A percentile compares a stretch with the other conserved stretches of the same genome.
Conservation (phyloP, 2,113 vertebrate species). For the Apodemus speciosus region DNA sequence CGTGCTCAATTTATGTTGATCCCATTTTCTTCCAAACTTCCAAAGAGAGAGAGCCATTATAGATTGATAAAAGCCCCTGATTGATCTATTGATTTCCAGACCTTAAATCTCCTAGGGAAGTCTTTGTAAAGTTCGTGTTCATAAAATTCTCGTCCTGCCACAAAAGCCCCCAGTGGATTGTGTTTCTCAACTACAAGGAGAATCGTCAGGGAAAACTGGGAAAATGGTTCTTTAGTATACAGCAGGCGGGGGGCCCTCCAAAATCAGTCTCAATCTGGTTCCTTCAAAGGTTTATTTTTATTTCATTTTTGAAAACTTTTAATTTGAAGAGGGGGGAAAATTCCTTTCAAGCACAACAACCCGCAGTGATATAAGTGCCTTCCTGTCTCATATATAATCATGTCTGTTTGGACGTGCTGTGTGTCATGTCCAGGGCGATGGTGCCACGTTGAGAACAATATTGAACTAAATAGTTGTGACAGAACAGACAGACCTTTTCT, state of each 20-base stretch:
- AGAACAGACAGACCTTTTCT: slow-evolving; percentile 64
- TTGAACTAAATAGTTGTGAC: slow-evolving; percentile 79
- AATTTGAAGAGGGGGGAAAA: slow-evolving; percentile 80
- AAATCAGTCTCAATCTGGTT: slow-evolving; percentile 77
- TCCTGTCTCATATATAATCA: slow-evolving; percentile 75
- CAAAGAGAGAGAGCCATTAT: slow-evolving; percentile 82
- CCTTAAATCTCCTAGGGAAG: slow-evolving; percentile 81
- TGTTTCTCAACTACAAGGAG: slow-evolving; percentile 80
- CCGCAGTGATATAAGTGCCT: slow-evolving; percentile 68
- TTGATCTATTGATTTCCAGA: slow-evolving; percentile 84
- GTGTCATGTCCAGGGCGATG: slow-evolving; percentile 69
- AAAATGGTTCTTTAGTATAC: slow-evolving; percentile 79
- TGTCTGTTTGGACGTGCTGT: slow-evolving; percentile 66
- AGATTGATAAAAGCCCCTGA: slow-evolving; percentile 85
- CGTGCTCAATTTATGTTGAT: slow-evolving; percentile 84
- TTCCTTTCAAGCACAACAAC: slow-evolving; percentile 65
- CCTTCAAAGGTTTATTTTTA: slow-evolving; percentile 78
- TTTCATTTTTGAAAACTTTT: slow-evolving; percentile 80
- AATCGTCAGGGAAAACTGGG: slow-evolving; percentile 75
- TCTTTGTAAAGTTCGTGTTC: slow-evolving; percentile 83
- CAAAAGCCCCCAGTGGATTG: slow-evolving; percentile 75
- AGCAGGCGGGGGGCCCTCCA: slow-evolving; percentile 78
- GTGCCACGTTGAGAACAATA: slow-evolving; percentile 74
- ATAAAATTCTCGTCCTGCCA: slow-evolving; percentile 78
- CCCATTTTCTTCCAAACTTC: slow-evolving; percentile 84